Base-by-base conservation (phyloP, 1,140 invertebrate genomes). In the Ceratina calcarata region DNA sequence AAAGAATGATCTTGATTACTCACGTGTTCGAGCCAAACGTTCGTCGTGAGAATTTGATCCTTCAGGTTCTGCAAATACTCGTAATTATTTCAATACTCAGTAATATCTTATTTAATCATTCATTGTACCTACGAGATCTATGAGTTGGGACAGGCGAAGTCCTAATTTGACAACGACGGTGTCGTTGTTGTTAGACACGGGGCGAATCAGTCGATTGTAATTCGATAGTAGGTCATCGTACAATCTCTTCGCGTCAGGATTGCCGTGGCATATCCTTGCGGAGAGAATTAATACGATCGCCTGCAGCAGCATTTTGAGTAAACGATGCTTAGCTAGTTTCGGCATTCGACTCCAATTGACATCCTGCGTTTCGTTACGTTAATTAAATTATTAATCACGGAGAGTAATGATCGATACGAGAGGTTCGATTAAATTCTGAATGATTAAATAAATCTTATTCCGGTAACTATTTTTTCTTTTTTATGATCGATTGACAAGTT, bases 21-120 rank as follows among this genome's bases (percentile, higher is more conserved):
- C 94, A 98, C 97, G 92, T 99, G 98, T 92, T 98, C 97, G 49
- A 99, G 93, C 98, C 98, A 99, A 27, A 99, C 97, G 94, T 99
- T 99, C 0, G 98, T 98, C 16, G 98, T 99, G 86, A 99, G 94
- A 89, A 99, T 98, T 94, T 99, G 98, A 94, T 98, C 98, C 92
- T 98, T 98, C 72, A 99, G 94, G 94, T 99, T 98, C 98, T 99
- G 94, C 69, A 84, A 80, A 75, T 73, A 13, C 2, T 18, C 20
- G 1, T 2, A 7, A 22, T 13, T 55, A 3, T 22, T 12, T 55
- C 16, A n/a, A 55, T 27, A 3, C 18, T 27, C 0, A 16, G 0
- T 32, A 32, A 32, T 32, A 32, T 2, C 12, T 2, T 13, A 16
- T 49, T 57, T 18, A 1, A 20, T 20, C 57, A 4, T 49, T 6